Base-by-base conservation (phyloP, 1,140 invertebrate species). In the Drosophila ogumai region DNA sequence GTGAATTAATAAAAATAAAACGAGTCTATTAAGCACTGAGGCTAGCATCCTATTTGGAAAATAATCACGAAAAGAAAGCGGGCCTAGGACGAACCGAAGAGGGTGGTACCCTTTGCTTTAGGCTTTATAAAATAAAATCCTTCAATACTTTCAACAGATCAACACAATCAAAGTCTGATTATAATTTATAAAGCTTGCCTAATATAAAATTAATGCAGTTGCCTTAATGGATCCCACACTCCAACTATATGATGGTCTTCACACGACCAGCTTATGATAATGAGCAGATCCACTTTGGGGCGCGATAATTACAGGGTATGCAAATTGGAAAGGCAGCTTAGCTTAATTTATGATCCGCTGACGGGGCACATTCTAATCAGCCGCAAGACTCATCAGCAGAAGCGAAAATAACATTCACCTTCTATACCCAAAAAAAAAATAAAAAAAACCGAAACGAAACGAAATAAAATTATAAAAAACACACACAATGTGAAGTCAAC, bases 351-450 rank as follows among this genome's bases (percentile, higher is more conserved):
- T 80, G 73, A 65, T 52, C 69, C 50, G 60, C 69, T 90, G 85
- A 88, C 77, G 75, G 47, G 57, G 68, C 85, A 80, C 66, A 68
- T 84, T 90, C 85, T 84, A 88, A 90, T 90, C 84, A 80, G 63
- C 31, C 68, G 50, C 54, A 43, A 69, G 60, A 69, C 50, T 56
- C 60, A 81, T 86, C 75, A 58, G 65, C 57, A 65, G 59, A 52
- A 58, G 52, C 66, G 58, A 60, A 79, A 75, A 75, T 79, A 74
- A 66, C 67, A 79, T 76, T 87, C 49, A 65, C 41, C 67, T 72
- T 75, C 71, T 87, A 17, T 44, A 49, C 31, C 58, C 38, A 63
- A 72, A 75, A 63, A 61, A 46, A 59, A 73, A 49, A 58, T 41
- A 65, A 17, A n/a, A 52, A 41, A 36, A 22, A n/a, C n/a, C 22